Evolutionary conservation across 1,140 invertebrate species (phyloP).

Genomic region (Antheraea mylitta): DNA sequence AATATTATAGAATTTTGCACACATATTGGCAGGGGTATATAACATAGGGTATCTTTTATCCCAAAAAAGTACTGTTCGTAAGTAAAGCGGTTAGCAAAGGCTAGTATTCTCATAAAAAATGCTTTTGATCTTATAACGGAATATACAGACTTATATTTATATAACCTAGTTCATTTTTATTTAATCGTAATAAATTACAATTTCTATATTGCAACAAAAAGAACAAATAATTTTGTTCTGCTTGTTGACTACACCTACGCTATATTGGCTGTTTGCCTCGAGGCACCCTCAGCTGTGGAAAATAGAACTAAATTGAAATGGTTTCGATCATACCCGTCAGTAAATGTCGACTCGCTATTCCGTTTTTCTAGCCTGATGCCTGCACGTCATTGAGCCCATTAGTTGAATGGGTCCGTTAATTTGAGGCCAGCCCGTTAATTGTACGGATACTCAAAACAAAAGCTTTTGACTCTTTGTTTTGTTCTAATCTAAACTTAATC

Average conservation of each 20-base stretch:
- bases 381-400: constrained; percentile 3
- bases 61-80: too few species aligned
- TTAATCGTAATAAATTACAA: too few species aligned
- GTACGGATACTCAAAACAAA: neutral
- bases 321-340: neutral
- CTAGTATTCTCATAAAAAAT: too few species aligned
- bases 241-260: neutral
- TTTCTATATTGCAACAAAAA: too few species aligned
- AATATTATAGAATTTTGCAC: too few species aligned
- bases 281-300: neutral
- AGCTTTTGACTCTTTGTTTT: neutral
- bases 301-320: neutral
- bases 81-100: too few species aligned
- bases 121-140: too few species aligned
- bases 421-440: neutral
- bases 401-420: neutral
- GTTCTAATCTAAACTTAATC: neutral
- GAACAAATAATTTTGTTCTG: neutral
- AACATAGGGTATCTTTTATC: too few species aligned
- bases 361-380: neutral
- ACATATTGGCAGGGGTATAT: too few species aligned
- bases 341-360: neutral
- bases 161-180: too few species aligned
- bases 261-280: neutral
- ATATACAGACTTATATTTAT: too few species aligned